phyloP scores from a whole-genome alignment of 2,888 invertebrate genomes.

The Microctonus brassicae region DNA sequence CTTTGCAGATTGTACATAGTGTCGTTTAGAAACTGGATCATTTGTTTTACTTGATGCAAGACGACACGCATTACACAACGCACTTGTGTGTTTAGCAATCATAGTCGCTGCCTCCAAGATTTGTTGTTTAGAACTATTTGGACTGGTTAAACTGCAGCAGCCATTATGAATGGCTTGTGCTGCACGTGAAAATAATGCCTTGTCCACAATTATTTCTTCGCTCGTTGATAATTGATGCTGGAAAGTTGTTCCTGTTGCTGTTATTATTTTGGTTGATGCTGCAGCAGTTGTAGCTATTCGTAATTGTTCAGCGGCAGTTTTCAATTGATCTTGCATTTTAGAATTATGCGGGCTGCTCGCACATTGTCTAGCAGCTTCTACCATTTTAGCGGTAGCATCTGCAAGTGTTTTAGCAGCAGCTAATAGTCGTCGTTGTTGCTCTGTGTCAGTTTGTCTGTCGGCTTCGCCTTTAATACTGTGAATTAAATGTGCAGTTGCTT shows the following conservation, averaged over 20 bases:
- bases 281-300: conserved; percentile 91
- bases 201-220: conserved; percentile 85
- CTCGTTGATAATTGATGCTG: conserved; percentile 74
- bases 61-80: conserved; percentile 95
- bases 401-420: conserved; percentile 96
- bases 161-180: conserved; percentile 92
- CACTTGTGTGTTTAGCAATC: conserved; percentile 96
- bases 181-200: conserved; percentile 88
- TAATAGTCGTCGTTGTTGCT: conserved; percentile 88
- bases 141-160: conserved; percentile 82
- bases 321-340: conserved; percentile 85
- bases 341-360: conserved; percentile 88
- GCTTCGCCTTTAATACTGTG: conserved; percentile 96
- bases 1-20: conserved; percentile 97
- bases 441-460: conserved; percentile 87
- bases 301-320: conserved; percentile 93
- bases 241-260: conserved; percentile 83
- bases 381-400: conserved; percentile 97
- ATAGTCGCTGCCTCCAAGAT: conserved; percentile 92
- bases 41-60: conserved; percentile 91
- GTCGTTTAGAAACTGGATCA: conserved; percentile 93
- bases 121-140: conserved; percentile 81
- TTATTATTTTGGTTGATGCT: conserved; percentile 80
- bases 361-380: conserved; percentile 95
- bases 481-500: conserved; percentile 94